Evolutionary conservation across 2,797 vertebrate species (phyloP).

Genomic region (Artibeus lituratus): DNA sequence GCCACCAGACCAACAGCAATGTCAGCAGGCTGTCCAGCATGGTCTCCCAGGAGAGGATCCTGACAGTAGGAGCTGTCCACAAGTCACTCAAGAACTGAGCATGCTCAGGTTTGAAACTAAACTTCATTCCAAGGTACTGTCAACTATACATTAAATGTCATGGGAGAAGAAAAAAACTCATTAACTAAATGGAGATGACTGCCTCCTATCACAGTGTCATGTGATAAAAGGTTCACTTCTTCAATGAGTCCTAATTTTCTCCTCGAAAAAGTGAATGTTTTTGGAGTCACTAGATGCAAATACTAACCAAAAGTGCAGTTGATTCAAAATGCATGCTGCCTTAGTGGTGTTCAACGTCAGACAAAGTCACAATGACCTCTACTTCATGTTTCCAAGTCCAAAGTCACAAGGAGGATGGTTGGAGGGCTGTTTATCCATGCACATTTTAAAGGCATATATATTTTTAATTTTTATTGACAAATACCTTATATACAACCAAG

Average conservation of each 20-base stretch:
- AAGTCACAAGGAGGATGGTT: neutral
- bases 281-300: neutral
- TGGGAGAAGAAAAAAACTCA: neutral
- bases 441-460: neutral
- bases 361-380: neutral
- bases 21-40: neutral
- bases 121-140: neutral
- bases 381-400: neutral
- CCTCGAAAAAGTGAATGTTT: neutral
- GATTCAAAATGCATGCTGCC: neutral
- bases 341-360: neutral
- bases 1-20: rapidly evolving
- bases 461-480: neutral
- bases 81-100: neutral
- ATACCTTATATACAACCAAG: neutral
- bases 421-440: neutral
- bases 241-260: neutral
- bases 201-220: neutral
- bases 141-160: slow-evolving; percentile 29
- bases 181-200: neutral
- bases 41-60: neutral
- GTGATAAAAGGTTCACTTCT: neutral
- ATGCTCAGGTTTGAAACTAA: slow-evolving; percentile 14
- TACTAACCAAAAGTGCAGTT: slow-evolving; percentile 10
- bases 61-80: neutral